phyloP scores from a whole-genome alignment of 2,113 vertebrate species.

The Neofelis nebulosa region DNA sequence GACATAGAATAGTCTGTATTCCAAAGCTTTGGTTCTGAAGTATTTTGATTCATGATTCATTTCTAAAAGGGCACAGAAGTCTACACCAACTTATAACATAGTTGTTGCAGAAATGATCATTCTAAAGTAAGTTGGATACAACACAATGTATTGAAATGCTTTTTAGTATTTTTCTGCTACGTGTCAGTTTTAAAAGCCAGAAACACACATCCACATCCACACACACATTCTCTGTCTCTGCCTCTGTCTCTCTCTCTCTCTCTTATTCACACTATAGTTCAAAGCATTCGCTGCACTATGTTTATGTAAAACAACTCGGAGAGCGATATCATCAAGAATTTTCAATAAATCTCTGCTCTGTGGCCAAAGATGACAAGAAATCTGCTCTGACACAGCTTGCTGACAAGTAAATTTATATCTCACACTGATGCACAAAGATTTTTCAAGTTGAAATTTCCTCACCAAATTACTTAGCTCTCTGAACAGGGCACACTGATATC shows the following conservation, averaged over 20 bases:
- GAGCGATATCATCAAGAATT: constrained; percentile 29
- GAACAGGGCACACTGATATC: constrained; percentile 13
- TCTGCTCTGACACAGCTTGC: constrained; percentile 66
- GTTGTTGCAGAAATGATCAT: constrained; percentile 38
- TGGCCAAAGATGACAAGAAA: constrained; percentile 70
- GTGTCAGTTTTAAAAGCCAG: not conserved
- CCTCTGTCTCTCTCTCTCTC: not conserved
- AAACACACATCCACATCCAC: not conserved
- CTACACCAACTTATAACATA: not conserved
- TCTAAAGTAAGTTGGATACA: constrained; percentile 28
- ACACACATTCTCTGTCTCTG: not conserved
- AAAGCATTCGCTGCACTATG: not conserved
- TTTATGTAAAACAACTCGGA: constrained; percentile 39
- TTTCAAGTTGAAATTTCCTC: constrained; percentile 68
- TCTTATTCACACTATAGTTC: not conserved
- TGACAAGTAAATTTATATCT: constrained; percentile 76
- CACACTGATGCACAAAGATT: constrained; percentile 58
- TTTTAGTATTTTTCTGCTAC: constrained; percentile 25
- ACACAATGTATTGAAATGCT: not conserved
- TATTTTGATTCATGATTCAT: constrained; percentile 36
- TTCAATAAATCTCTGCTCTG: constrained; percentile 66
- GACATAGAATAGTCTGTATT: not conserved
- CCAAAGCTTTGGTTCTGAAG: not conserved
- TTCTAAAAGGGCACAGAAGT: not conserved
- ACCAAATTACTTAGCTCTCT: constrained; percentile 70